These are phyloP conservation scores for Lagopus leucura DNA, from an alignment of 2,113 vertebrate species.

Conservation along the genomic window DNA sequence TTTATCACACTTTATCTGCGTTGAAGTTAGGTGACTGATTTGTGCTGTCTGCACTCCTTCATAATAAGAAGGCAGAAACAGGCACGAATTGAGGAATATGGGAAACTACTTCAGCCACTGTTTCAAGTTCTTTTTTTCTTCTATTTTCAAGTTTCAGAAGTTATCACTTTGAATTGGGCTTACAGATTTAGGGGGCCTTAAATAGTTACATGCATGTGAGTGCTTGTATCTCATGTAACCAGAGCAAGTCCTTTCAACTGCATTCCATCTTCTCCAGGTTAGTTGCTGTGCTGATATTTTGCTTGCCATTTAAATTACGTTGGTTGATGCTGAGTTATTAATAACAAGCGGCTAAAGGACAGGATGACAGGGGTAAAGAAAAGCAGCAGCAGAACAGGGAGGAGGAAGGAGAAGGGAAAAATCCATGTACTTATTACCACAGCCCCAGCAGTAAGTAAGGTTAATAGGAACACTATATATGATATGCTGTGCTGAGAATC, in stretches of 20 bases:
- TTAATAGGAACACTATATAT: not conserved
- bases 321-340: not conserved
- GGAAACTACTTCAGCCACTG: not conserved
- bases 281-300: not conserved
- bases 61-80: not conserved
- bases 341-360: not conserved
- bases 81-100: not conserved
- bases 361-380: not conserved
- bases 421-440: not conserved
- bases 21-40: constrained; percentile 1
- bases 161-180: not conserved
- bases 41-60: not conserved
- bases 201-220: rapidly evolving
- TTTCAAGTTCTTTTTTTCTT: not conserved
- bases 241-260: not conserved
- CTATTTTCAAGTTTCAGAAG: not conserved
- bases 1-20: not conserved
- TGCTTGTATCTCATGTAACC: not conserved
- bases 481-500: not conserved
- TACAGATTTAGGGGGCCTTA: not conserved
- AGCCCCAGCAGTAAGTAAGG: not conserved
- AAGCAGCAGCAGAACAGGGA: not conserved
- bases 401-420: not conserved
- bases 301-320: not conserved
- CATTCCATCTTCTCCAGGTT: not conserved